Conservation (phyloP, 2,888 invertebrate genomes). For the Ectropis crepuscularia region DNA sequence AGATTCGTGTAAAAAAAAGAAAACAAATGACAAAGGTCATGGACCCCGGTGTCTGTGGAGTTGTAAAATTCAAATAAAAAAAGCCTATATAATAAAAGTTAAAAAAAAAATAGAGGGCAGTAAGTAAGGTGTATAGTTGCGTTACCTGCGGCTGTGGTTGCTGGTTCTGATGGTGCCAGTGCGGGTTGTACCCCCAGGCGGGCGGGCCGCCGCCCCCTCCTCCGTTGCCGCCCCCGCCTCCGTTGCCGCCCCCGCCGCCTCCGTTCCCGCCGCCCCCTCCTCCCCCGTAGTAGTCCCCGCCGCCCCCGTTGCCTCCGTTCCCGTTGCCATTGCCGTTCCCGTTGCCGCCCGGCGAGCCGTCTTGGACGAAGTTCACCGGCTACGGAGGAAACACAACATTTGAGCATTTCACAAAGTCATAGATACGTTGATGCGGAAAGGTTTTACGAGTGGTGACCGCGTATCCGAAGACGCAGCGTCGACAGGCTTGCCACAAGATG, state of each 20-base stretch:
- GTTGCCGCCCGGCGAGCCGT: slow-evolving; percentile 54
- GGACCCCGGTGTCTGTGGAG: too few species aligned
- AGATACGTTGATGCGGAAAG: too few species aligned
- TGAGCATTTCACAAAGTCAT: too few species aligned
- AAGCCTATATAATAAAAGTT: too few species aligned
- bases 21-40: too few species aligned
- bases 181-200: slow-evolving; percentile 84
- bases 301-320: slow-evolving; percentile 46
- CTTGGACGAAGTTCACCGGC: slow-evolving; percentile 81
- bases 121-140: not conserved
- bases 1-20: too few species aligned
- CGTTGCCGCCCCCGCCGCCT: slow-evolving; percentile 49
- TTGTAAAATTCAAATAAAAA: too few species aligned
- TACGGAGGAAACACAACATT: slow-evolving; percentile 38
- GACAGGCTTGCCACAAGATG: too few species aligned
- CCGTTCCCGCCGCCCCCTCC: slow-evolving; percentile 46
- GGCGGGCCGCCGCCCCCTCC: slow-evolving; percentile 66
- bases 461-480: too few species aligned
- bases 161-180: slow-evolving; percentile 80
- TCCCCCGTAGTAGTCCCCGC: slow-evolving; percentile 48
- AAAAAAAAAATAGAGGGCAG: too few species aligned
- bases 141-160: slow-evolving; percentile 75
- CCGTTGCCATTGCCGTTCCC: slow-evolving; percentile 50
- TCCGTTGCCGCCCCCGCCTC: slow-evolving; percentile 50
- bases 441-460: too few species aligned